Evolutionary conservation across 1,140 invertebrate genomes (phyloP), one percentile per base, ranked within the genome.

Genomic region (Leptopilina clavipes): DNA sequence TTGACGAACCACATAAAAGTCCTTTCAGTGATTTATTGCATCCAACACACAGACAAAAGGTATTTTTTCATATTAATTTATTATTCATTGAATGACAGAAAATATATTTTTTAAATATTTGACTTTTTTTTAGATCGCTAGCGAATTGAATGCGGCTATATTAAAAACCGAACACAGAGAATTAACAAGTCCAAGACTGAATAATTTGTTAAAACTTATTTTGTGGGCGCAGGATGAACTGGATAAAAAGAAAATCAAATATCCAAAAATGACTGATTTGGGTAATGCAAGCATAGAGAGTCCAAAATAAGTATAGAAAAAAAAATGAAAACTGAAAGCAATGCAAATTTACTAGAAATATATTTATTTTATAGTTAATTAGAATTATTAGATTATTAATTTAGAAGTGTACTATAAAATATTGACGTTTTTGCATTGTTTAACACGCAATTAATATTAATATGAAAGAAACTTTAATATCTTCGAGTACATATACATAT

Each of bases 91-190:
- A 40, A 3, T 40, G 19, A 19, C 18, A n/a, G n/a, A 54, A 77
- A 72, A 65, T 44, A 54, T 18, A 79, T 22, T 77, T 81, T 82
- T 77, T 65, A 73, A 56, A 54, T 71, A 75, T 77, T 81, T 71
- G 56, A 25, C 48, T 22, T 72, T 59, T 82, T 91, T 91, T 25
- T 85, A 98, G 96, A 97, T 99, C 85, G 98, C 98, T 12, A 98
- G 97, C 92, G 97, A 99, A 92, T 91, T 99, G 8, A 99, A 99
- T 91, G 96, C 97, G 76, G 97, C 98, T 2, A 98, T 99, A 82
- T 91, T 99, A 25, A 96, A 97, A 86, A 96, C 95, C 89, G 96
- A 98, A 88, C 95, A 98, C 86, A 94, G 95, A 88, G 96, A 97
- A 84, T 93, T 94, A 65, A 97, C 97, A 19, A 95, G 95, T 65